phyloP scores from a whole-genome alignment of 2,113 vertebrate genomes.

The Tonatia bakeri region DNA sequence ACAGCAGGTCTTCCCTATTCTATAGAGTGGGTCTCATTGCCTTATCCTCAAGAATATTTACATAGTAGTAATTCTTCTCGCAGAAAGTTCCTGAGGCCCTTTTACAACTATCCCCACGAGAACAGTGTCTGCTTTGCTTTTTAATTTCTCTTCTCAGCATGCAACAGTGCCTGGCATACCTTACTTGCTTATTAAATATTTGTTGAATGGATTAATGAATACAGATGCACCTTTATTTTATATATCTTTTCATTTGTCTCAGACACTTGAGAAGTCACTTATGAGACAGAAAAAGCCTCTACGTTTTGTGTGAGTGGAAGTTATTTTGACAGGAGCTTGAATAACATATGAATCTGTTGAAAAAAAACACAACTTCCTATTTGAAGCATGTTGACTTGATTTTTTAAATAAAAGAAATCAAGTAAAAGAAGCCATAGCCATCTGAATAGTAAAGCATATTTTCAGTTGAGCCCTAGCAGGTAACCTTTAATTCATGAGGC shows the following conservation, averaged over 20 bases:
- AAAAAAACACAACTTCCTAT: neutral
- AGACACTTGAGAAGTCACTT: neutral
- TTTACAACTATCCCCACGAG: neutral
- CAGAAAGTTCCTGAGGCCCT: neutral
- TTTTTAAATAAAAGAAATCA: conserved; percentile 25
- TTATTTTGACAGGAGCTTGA: conserved; percentile 47
- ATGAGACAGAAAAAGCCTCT: neutral
- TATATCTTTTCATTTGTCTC: neutral
- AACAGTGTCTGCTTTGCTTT: neutral
- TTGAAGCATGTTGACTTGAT: neutral
- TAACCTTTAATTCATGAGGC: conserved; percentile 24
- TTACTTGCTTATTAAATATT: neutral
- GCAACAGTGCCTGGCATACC: neutral
- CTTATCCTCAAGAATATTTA: neutral
- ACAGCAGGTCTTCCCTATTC: neutral
- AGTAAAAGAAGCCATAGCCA: neutral
- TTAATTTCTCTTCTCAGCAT: neutral
- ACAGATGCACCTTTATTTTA: neutral
- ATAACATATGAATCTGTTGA: neutral
- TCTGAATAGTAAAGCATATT: neutral
- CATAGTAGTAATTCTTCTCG: neutral
- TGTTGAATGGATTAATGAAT: neutral
- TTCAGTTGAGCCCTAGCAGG: neutral
- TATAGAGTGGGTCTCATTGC: neutral
- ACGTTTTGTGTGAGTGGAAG: conserved; percentile 21